Evolutionary conservation across 1,140 invertebrate genomes (phyloP), one percentile per base, ranked within the genome.

Genomic region (Scylla paramamosain): DNA sequence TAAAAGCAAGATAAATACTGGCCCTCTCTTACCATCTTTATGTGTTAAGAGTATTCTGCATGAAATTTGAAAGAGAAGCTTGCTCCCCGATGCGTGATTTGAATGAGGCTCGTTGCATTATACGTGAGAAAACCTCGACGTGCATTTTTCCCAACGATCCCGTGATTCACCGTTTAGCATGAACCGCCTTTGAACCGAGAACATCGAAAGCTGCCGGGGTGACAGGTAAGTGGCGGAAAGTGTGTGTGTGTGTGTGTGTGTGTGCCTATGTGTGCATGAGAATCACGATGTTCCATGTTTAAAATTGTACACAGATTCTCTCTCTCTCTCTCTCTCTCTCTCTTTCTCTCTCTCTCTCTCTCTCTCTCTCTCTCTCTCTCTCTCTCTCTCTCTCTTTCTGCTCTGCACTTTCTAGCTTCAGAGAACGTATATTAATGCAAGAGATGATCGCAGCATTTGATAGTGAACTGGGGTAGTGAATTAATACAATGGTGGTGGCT

Each of bases 221-320:
- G 89, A 29, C n/a, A 59, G 89, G 83, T 84, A 25, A 7, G 83
- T 84, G 83, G 8, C 10, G 0, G 83, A 7, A 20, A 7, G 83
- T 84, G 83, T 8, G 83, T 84, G 83, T 84, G 83, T 84, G 83
- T 84, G 83, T 84, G 83, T 84, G 83, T 84, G 83, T 84, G 83
- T 84, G 83, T 84, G 83, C n/a, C 4, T 84, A 20, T 84, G 83
- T 84, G 83, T 12, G 52, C 20, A 77, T 77, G 67, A 77, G 8
- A 77, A 20, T 20, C 67, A 25, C 25, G 29, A 59, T 12, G 32
- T 88, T 7, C 10, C 25, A 88, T 32, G 16, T 88, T 39, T 88
- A 39, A 12, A 39, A 20, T 32, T 32, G 45, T 12, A 88, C 10
- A n/a, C 7, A 83, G 1, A n/a, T 83, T 83, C 7, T 83, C 77